Conservation (phyloP, 2,797 vertebrate genomes). For the Alosa sapidissima region DNA sequence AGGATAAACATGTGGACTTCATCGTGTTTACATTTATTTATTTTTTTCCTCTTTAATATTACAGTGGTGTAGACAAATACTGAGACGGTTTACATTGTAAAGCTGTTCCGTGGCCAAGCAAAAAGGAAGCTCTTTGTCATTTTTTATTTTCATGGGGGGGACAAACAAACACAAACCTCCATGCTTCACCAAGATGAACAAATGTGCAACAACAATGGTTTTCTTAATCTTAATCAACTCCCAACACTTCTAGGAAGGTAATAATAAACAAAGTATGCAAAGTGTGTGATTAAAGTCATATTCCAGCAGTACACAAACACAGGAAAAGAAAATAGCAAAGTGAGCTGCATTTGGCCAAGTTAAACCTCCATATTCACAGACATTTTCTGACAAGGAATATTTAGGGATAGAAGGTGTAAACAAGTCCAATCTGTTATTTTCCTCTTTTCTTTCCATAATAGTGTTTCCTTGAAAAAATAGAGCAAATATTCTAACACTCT, state of each 20-base stretch:
- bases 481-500: neutral
- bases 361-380: neutral
- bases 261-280: constrained; percentile 14
- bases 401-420: neutral
- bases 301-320: constrained; percentile 21
- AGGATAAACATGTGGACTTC: neutral
- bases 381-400: neutral
- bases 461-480: neutral
- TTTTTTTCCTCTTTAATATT: constrained; percentile 62
- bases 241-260: neutral
- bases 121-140: constrained; percentile 74
- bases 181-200: constrained; percentile 3
- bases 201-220: constrained; percentile 23
- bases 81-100: constrained; percentile 62
- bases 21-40: constrained; percentile 72
- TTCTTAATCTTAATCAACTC: neutral
- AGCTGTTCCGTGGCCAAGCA: constrained; percentile 74
- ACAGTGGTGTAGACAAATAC: constrained; percentile 71
- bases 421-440: neutral
- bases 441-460: neutral
- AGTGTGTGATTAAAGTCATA: constrained; percentile 25
- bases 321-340: constrained; percentile 3
- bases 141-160: constrained; percentile 40
- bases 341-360: neutral
- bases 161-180: constrained; percentile 43